Percentiles rank a stretch among this genome's conserved stretches.
phyloP scores from a whole-genome alignment of 2,113 vertebrate species.

The Anoura caudifer region DNA sequence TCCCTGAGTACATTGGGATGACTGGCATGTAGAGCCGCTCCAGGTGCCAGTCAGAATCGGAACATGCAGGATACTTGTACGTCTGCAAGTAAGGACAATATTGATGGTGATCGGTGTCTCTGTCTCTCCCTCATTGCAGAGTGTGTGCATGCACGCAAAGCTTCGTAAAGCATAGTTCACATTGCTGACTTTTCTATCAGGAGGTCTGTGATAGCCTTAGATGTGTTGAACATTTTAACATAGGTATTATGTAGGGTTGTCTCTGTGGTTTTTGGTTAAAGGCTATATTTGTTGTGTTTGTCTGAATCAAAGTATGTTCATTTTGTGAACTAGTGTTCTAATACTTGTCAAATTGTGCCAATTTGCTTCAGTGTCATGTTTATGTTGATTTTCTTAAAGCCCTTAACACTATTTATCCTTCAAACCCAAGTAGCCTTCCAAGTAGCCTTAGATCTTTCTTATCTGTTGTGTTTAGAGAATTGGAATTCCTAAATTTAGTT shows the following conservation, averaged over 20 bases:
- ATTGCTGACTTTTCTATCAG: constrained; percentile 38
- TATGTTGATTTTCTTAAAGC: constrained; percentile 52
- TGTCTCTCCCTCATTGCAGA: constrained; percentile 66
- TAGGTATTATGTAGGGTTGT: neutral
- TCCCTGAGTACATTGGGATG: constrained; percentile 56
- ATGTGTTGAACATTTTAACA: constrained; percentile 42
- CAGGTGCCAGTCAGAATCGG: constrained; percentile 60
- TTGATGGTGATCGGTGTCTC: constrained; percentile 68
- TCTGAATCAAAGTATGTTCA: constrained; percentile 55
- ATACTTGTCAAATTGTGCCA: constrained; percentile 54
- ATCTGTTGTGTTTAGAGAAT: constrained; percentile 25
- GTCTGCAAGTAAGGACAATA: constrained; percentile 71
- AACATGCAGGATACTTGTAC: constrained; percentile 69
- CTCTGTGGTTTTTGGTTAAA: neutral
- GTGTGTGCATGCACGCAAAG: constrained; percentile 63
- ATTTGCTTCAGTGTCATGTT: constrained; percentile 62
- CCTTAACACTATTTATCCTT: constrained; percentile 32
- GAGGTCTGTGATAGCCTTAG: neutral
- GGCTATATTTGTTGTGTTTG: constrained; percentile 64
- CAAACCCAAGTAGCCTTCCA: neutral
- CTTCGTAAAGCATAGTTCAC: constrained; percentile 46
- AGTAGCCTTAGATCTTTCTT: neutral
- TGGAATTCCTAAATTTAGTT: constrained; percentile 26
- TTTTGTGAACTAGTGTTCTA: constrained; percentile 64
- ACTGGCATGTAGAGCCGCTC: constrained; percentile 71